Conservation (phyloP, 1,140 invertebrate species). For the Brachionus koreanus region DNA sequence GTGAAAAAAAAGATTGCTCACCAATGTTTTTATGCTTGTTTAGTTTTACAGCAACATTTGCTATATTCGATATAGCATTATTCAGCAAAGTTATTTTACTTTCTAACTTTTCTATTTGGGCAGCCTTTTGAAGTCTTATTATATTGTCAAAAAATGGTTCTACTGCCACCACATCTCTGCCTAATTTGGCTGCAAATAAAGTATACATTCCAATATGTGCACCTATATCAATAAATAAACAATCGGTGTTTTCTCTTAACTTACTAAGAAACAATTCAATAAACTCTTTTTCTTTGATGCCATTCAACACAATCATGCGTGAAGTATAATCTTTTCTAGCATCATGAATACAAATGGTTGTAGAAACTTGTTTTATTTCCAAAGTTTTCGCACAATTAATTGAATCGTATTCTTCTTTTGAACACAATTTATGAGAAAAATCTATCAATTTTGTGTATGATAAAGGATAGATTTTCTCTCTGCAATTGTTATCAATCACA, state of each 20-base stretch:
- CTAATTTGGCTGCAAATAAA: neutral
- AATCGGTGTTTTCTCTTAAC: neutral
- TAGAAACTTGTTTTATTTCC: neutral
- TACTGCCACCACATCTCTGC: neutral
- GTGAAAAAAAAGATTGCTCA: neutral
- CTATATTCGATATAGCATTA: neutral
- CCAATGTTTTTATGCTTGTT: neutral
- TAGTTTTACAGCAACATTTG: neutral
- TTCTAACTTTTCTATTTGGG: neutral
- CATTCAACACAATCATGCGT: neutral
- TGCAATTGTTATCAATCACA: no score
- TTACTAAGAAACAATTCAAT: neutral
- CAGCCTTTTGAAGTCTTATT: neutral
- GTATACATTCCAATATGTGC: slow-evolving; percentile 24
- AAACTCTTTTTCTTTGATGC: neutral
- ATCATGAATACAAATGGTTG: neutral
- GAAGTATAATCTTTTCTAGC: neutral
- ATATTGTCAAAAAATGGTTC: slow-evolving; percentile 12
- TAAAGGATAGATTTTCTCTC: no score
- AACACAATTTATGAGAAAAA: neutral
- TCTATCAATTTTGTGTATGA: neutral
- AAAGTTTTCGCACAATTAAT: neutral
- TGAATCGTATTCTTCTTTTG: neutral
- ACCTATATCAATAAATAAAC: slow-evolving; percentile 28
- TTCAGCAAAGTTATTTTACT: neutral